Evolutionary conservation across 2,797 vertebrate species (phyloP), one percentile per base, ranked within the genome.

Genomic region (Morelia viridis): DNA sequence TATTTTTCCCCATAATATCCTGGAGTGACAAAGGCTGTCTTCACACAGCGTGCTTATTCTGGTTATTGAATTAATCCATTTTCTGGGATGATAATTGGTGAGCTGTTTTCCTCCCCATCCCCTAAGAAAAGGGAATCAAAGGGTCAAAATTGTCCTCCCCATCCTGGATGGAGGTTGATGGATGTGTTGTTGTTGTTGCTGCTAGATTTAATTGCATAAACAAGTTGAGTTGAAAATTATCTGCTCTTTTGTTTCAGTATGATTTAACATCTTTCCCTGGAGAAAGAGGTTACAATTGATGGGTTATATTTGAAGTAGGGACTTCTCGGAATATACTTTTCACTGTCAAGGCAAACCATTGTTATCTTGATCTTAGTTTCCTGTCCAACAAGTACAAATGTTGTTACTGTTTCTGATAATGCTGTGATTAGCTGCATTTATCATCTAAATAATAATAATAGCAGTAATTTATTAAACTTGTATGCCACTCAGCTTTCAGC

Each of bases 371-470:
- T 4, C 26, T 26, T 11, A 84, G 22, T 26, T 13, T 4, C 26
- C 28, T 1, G 56, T 4, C 84, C 53, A 62, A 88, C 3, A 46
- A 28, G 58, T 57, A 61, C 65, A 58, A 91, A 68, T 91, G 57
- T 86, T 57, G n/a, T 68, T 0, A 94, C 94, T 96, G 96, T 96
- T 96, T 96, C 95, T 68, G 0, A 96, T 96, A 97, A 97, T 96
- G 95, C 94, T 91, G 95, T 96, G 94, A 92, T 94, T 95, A 96
- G 53, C 94, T 57, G n/a, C 94, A 94, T 95, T 89, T 95, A 93
- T 96, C 96, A 96, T 97, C 94, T 95, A 96, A 96, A 97, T 97
- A 95, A 96, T 96, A 53, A 6, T 53, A 53, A 53, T 53, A 53
- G 8, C 50, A 53, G 6, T 50, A 50, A 53, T 53, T 53, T 53